These are phyloP conservation scores for Xenopus laevis DNA, from an alignment of 2,113 vertebrate species.

Conservation along the genomic window DNA sequence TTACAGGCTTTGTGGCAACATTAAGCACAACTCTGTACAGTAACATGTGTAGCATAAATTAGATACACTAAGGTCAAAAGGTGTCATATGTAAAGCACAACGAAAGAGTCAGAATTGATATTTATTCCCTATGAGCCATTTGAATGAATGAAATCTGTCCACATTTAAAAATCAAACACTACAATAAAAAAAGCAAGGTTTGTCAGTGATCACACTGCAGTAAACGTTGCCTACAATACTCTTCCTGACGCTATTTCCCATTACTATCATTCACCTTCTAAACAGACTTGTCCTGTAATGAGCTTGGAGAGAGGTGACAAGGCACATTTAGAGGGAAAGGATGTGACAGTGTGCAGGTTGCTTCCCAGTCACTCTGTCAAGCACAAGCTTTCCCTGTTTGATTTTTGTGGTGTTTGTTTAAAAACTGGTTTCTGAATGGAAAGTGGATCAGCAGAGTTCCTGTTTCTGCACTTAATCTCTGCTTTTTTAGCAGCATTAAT, in stretches of 20 bases:
- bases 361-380: slow-evolving; percentile 40
- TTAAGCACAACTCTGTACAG: too few relatives aligned
- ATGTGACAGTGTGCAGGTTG: slow-evolving; percentile 44
- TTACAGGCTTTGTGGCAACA: too few relatives aligned
- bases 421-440: slow-evolving; percentile 47
- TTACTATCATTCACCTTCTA: background rate
- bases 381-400: slow-evolving; percentile 23
- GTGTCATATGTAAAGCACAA: too few relatives aligned
- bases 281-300: slow-evolving; percentile 12
- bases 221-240: too few relatives aligned
- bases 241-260: background rate
- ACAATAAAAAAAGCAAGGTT: too few relatives aligned
- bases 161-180: too few relatives aligned
- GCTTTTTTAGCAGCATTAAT: slow-evolving; percentile 45
- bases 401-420: slow-evolving; percentile 54
- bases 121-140: too few relatives aligned
- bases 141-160: too few relatives aligned
- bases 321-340: slow-evolving; percentile 73
- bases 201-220: too few relatives aligned
- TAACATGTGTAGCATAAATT: too few relatives aligned
- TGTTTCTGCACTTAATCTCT: slow-evolving; percentile 53
- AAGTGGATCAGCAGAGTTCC: slow-evolving; percentile 53
- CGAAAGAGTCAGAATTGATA: too few relatives aligned
- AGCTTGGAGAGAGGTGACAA: slow-evolving; percentile 17
- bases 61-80: too few relatives aligned